phyloP scores from a whole-genome alignment of 2,113 vertebrate genomes.

The Xenopus borealis region DNA sequence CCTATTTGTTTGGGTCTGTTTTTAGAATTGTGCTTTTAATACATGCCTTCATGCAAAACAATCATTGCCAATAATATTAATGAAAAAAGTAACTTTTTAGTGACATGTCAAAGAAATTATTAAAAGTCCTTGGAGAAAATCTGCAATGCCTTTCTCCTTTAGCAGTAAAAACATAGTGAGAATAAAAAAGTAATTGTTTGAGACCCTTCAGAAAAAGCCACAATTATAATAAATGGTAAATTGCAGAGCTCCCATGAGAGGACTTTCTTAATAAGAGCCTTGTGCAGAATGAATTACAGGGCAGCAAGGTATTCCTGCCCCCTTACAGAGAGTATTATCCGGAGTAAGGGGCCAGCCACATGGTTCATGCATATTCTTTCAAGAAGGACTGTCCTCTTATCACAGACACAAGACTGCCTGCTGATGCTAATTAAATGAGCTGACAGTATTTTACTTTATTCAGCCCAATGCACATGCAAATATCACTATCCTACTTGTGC shows the following conservation, averaged over 20 bases:
- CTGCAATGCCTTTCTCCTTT: not conserved
- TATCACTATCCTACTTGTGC: not conserved
- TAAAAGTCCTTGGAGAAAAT: not conserved
- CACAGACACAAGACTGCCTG: slow-evolving; percentile 19
- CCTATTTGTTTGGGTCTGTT: too few relatives aligned
- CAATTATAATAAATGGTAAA: not conserved
- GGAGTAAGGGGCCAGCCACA: slow-evolving; percentile 5
- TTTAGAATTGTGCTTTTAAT: too few relatives aligned
- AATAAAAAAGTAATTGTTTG: slow-evolving; percentile 11
- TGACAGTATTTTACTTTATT: slow-evolving; percentile 24
- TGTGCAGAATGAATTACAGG: slow-evolving; percentile 21
- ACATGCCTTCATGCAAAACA: too few relatives aligned
- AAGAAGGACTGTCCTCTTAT: slow-evolving; percentile 11
- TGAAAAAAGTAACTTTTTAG: too few relatives aligned
- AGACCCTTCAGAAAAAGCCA: not conserved
- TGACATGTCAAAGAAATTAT: too few relatives aligned
- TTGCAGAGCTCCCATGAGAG: not conserved
- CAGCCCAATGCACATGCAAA: slow-evolving; percentile 28
- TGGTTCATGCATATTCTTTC: slow-evolving; percentile 16
- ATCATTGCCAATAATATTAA: too few relatives aligned
- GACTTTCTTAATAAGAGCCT: slow-evolving; percentile 10
- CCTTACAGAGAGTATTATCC: not conserved
- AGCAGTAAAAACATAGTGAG: not conserved
- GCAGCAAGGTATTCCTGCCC: slow-evolving; percentile 2
- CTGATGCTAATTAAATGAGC: slow-evolving; percentile 26